phyloP scores from a whole-genome alignment of 2,888 invertebrate species.

The Hoplodrina ambigua region DNA sequence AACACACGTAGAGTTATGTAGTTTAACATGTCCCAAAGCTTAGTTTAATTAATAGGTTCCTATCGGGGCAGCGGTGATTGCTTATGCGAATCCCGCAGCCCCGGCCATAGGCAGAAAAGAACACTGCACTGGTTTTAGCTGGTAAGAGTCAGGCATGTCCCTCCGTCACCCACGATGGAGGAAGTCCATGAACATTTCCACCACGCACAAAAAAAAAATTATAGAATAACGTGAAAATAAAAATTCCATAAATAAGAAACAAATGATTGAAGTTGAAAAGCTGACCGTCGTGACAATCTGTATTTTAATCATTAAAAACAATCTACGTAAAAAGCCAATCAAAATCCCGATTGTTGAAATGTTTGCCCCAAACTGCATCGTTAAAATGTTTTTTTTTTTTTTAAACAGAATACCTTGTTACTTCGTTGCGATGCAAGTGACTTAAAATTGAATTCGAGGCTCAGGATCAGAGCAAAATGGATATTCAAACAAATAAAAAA shows the following conservation, averaged over 20 bases:
- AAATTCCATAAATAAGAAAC: not conserved
- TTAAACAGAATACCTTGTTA: conserved; percentile 20
- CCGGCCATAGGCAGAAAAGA: no score
- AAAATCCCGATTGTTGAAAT: conserved; percentile 13
- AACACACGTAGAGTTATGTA: no score
- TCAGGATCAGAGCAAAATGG: not conserved
- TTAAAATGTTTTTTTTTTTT: conserved; percentile 24
- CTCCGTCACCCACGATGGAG: no score
- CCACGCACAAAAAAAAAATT: no score
- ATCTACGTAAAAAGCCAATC: conserved; percentile 31
- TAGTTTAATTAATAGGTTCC: no score
- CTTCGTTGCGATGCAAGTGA: conserved; percentile 5
- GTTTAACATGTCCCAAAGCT: not conserved
- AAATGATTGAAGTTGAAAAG: no score
- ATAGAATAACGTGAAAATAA: not conserved
- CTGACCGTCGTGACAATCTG: not conserved
- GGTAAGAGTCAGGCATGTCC: no score
- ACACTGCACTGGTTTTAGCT: no score
- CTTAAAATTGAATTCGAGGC: conserved; percentile 5
- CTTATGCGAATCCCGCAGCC: no score
- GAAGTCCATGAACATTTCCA: no score
- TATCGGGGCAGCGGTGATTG: no score
- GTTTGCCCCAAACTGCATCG: conserved; percentile 29
- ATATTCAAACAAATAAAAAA: no score
- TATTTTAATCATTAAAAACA: conserved; percentile 35